A percentile compares a stretch with the other conserved stretches of the same genome.
Conservation (phyloP, 2,113 vertebrate genomes). For the Platysteira castanea region DNA sequence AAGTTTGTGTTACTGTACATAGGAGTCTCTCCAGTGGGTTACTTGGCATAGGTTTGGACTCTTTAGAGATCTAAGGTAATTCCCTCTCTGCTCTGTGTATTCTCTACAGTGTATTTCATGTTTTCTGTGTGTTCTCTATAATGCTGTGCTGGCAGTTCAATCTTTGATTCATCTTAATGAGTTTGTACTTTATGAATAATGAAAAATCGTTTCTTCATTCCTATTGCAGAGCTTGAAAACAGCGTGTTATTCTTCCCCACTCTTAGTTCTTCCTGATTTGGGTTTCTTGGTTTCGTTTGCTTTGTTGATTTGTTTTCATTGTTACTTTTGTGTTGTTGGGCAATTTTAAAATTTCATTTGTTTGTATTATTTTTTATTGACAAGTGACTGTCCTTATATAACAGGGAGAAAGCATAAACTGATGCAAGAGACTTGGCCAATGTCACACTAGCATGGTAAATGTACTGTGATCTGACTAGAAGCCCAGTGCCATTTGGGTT, state of each 20-base stretch:
- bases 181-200: neutral
- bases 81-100: neutral
- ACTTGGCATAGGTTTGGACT: neutral
- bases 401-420: neutral
- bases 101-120: too few relatives aligned
- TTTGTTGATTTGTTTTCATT: neutral
- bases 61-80: neutral
- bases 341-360: neutral
- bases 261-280: neutral
- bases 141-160: neutral
- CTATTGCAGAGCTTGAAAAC: neutral
- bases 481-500: neutral
- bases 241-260: neutral
- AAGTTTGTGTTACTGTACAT: neutral
- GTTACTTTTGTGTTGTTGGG: neutral
- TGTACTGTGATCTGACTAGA: neutral
- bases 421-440: neutral
- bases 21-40: neutral
- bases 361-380: neutral
- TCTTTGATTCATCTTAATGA: neutral
- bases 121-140: neutral
- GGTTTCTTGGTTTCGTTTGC: neutral
- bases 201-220: neutral
- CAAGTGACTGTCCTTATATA: neutral
- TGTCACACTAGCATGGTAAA: neutral